Evolutionary conservation across 2,113 vertebrate genomes (phyloP).

Genomic region (Rhinoderma darwinii): DNA sequence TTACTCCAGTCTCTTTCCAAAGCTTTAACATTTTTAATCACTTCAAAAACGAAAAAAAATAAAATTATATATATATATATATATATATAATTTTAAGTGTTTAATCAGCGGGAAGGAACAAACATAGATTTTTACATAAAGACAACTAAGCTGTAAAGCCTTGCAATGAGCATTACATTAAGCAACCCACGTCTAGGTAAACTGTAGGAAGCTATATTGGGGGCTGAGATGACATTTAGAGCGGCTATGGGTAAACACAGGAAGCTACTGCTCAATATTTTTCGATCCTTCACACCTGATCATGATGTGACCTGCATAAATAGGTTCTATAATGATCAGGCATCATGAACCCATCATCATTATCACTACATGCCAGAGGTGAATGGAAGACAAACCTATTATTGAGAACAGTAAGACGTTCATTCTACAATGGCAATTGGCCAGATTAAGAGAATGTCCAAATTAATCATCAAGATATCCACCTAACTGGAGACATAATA

Average conservation of each 20-base stretch:
- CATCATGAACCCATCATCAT: neutral
- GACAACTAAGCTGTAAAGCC: neutral
- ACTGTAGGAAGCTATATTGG: neutral
- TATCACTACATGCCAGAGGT: neutral
- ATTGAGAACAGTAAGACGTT: too few species aligned
- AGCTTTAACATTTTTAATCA: slow-evolving; percentile 58
- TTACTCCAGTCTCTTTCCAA: slow-evolving; percentile 36
- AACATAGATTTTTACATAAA: slow-evolving; percentile 45
- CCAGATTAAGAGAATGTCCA: too few species aligned
- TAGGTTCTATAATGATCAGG: neutral
- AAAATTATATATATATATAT: too few species aligned
- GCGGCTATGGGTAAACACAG: neutral
- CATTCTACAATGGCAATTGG: too few species aligned
- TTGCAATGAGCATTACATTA: neutral
- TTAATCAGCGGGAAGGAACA: slow-evolving; percentile 49
- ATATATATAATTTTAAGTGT: too few species aligned
- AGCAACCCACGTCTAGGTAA: neutral
- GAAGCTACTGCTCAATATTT: neutral
- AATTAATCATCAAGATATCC: too few species aligned
- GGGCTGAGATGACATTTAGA: neutral
- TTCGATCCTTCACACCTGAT: neutral
- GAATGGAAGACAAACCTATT: too few species aligned
- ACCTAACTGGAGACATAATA: too few species aligned
- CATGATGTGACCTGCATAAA: neutral
- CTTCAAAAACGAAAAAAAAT: slow-evolving; percentile 49